These are phyloP conservation scores for Diachasma alloeum DNA, from an alignment of 1,140 invertebrate genomes.

Conservation along the genomic window DNA sequence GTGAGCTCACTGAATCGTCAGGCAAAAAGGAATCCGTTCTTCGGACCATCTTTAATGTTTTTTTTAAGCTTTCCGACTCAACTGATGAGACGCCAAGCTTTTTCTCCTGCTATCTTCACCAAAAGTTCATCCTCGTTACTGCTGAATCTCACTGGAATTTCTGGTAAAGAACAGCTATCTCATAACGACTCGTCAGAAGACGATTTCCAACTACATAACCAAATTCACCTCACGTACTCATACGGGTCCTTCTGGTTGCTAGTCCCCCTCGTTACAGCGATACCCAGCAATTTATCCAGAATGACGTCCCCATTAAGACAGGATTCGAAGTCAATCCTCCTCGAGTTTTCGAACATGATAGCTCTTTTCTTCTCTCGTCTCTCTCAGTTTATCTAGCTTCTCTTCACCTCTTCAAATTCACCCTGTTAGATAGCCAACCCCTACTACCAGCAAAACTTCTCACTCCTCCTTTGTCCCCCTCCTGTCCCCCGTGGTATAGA, in stretches of 20 bases:
- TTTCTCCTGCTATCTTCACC: background rate
- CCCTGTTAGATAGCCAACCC: background rate
- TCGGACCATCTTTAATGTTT: background rate
- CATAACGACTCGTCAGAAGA: constrained; percentile 19
- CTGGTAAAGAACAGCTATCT: background rate
- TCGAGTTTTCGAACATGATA: constrained; percentile 33
- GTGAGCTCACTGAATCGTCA: background rate
- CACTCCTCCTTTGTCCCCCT: background rate
- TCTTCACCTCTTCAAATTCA: background rate
- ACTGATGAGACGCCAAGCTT: background rate
- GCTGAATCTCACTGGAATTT: background rate
- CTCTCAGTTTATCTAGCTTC: background rate
- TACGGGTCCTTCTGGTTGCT: constrained; percentile 28
- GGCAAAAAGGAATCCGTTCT: background rate
- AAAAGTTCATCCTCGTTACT: background rate
- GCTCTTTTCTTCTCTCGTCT: constrained; percentile 18
- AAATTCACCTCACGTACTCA: constrained; percentile 50
- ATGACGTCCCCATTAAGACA: constrained; percentile 40
- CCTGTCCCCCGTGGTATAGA: background rate
- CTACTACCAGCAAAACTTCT: background rate
- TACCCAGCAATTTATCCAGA: constrained; percentile 46
- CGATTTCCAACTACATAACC: constrained; percentile 30
- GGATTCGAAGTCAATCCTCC: constrained; percentile 25
- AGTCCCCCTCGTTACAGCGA: constrained; percentile 27
- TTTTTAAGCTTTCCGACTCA: background rate